phyloP scores from a whole-genome alignment of 2,113 vertebrate genomes.

The Peromyscus polionotus region DNA sequence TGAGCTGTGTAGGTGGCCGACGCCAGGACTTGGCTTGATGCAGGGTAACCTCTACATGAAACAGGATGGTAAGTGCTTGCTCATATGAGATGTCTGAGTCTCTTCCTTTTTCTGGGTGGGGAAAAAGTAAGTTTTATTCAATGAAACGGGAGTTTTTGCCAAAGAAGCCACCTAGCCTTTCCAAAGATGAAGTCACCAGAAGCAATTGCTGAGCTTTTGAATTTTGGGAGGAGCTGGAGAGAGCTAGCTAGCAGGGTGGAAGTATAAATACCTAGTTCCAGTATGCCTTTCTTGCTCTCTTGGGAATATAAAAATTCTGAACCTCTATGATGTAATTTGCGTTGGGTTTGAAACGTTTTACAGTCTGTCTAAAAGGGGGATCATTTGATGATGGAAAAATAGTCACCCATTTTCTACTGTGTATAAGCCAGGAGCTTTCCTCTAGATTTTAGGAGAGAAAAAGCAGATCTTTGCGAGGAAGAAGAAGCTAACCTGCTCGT shows the following conservation, averaged over 20 bases:
- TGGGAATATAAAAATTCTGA: not conserved
- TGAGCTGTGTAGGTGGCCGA: fast-evolving
- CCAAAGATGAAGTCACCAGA: not conserved
- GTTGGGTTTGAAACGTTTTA: not conserved
- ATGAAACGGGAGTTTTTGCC: not conserved
- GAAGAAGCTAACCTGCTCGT: constrained; percentile 15
- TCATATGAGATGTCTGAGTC: not conserved
- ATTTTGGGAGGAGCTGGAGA: not conserved
- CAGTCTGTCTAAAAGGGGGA: not conserved
- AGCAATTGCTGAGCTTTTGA: not conserved
- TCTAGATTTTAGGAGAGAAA: not conserved
- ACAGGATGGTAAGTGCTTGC: not conserved
- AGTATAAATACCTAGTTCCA: not conserved
- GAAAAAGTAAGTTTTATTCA: not conserved
- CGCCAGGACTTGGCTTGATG: fast-evolving
- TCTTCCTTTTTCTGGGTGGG: not conserved
- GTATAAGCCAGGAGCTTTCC: not conserved
- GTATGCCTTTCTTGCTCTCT: not conserved
- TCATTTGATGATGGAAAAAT: not conserved
- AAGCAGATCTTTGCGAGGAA: not conserved
- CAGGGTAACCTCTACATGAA: not conserved
- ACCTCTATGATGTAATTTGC: not conserved
- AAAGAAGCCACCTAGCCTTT: not conserved
- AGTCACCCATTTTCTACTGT: not conserved
- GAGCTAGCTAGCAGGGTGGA: not conserved